These are phyloP conservation scores for Pavo muticus DNA, from an alignment of 2,113 vertebrate genomes.

Conservation along the genomic window DNA sequence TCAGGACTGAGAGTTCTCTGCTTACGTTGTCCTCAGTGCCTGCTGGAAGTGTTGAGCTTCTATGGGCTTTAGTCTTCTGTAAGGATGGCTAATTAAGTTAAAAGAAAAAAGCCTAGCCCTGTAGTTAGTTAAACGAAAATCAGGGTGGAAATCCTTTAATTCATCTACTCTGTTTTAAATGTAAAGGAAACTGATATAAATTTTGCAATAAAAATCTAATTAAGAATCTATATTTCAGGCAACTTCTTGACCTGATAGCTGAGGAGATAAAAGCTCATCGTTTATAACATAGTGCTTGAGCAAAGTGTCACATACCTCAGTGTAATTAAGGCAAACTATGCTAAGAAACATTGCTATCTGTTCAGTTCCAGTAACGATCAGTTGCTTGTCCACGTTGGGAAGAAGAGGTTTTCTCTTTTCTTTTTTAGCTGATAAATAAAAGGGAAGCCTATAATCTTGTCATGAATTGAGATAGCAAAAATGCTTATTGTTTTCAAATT, in stretches of 20 bases:
- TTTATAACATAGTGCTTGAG: not conserved
- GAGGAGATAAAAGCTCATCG: not conserved
- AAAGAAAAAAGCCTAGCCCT: not conserved
- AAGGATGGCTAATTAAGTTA: not conserved
- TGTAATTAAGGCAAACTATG: not conserved
- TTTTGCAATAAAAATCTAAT: conserved; percentile 1
- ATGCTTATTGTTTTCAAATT: not conserved
- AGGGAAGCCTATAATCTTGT: not conserved
- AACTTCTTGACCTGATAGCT: not conserved
- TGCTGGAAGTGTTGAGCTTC: not conserved
- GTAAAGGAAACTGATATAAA: not conserved
- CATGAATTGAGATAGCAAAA: not conserved
- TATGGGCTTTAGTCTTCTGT: not conserved
- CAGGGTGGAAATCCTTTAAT: not conserved
- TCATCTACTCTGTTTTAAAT: not conserved
- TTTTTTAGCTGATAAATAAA: not conserved
- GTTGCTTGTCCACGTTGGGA: not conserved
- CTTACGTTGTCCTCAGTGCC: not conserved
- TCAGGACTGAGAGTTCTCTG: not conserved
- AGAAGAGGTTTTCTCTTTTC: not conserved
- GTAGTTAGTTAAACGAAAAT: not conserved
- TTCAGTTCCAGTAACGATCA: not conserved
- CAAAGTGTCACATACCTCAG: not conserved
- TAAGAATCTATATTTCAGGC: not conserved
- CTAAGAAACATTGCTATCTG: not conserved